Evolutionary conservation across 2,113 vertebrate genomes (phyloP), one percentile per base, ranked within the genome.

Genomic region (Cyphomyrus plagiostoma): DNA sequence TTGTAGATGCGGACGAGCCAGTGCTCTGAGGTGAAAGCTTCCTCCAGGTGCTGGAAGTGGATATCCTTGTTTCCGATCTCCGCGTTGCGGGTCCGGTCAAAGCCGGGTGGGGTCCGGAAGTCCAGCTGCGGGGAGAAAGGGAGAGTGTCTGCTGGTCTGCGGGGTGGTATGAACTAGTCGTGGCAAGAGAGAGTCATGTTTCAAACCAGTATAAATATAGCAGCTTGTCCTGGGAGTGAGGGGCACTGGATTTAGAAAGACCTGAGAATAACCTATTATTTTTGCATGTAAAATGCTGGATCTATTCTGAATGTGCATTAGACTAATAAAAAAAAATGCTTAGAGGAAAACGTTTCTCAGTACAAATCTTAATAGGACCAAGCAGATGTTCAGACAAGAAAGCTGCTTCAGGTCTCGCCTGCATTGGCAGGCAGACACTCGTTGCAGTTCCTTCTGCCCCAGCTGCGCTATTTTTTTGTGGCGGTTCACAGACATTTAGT

Each of bases 21-120:
- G 93, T 99, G 98, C 94, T 99, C 98, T 4, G 98, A 99, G 62
- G 98, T 99, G 93, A 99, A 99, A 49, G 98, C 98, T 94, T 99
- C 98, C 93, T 99, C 98, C 95, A 99, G 95, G 92, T 99, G 98
- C 93, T 97, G 97, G 94, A 99, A 98, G 93, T 97, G 97, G 91
- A 99, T 98, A 95, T 99, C 98, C 92, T 99, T 99, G 97, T 99
- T 99, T 92, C 98, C 98, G 92, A 99, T 99, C 95, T 99, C 98
- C 0, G 98, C 98, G 92, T 99, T 99, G 46, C 98, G 97, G 0
- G 98, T 99, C n/a, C 98, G 97, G 94, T 99, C 98, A 1, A 99
- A 99, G 89, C 98, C 98, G 2, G 98, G 98, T 0, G 98, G 98
- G 49, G 98, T 99, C 93, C 97, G 96, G 95, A 99, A 99, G 95